Percentiles rank a stretch among this genome's conserved stretches.
phyloP scores from a whole-genome alignment of 2,888 invertebrate genomes.

The Augiades crinisus region DNA sequence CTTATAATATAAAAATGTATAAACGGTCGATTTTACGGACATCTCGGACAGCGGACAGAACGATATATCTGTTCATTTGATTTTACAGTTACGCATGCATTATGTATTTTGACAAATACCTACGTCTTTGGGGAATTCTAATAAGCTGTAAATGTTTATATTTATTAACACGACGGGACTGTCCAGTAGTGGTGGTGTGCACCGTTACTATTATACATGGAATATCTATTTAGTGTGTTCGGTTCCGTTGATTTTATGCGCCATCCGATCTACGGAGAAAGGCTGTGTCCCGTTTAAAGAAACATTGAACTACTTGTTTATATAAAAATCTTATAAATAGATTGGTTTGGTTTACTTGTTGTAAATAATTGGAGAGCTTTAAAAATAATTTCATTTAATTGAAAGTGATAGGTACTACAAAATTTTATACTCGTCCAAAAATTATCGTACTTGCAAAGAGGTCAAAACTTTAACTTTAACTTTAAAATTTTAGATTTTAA shows the following conservation, averaged over 20 bases:
- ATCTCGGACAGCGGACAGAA: slow-evolving; percentile 41
- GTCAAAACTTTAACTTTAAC: too few relatives aligned
- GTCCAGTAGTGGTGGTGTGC: slow-evolving; percentile 54
- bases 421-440: too few relatives aligned
- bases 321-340: slow-evolving; percentile 63
- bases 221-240: slow-evolving; percentile 68
- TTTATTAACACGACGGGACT: slow-evolving; percentile 60
- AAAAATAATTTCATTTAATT: too few relatives aligned
- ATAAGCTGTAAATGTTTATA: slow-evolving; percentile 70
- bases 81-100: slow-evolving; percentile 59
- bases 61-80: slow-evolving; percentile 43
- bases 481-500: too few relatives aligned
- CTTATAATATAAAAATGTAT: slow-evolving; percentile 46
- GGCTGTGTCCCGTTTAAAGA: slow-evolving; percentile 63
- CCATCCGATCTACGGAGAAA: slow-evolving; percentile 63
- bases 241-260: slow-evolving; percentile 63
- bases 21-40: slow-evolving; percentile 42
- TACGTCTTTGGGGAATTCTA: slow-evolving; percentile 55
- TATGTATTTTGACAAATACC: slow-evolving; percentile 60
- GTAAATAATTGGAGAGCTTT: too few relatives aligned
- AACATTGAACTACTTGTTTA: slow-evolving; percentile 51
- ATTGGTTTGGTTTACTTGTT: too few relatives aligned
- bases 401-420: too few relatives aligned
- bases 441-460: too few relatives aligned
- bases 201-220: slow-evolving; percentile 75